Evolutionary conservation across 37 sponge, comb jelly and placozoan species (phyloP).

Genomic region (Eunapius fragilis): DNA sequence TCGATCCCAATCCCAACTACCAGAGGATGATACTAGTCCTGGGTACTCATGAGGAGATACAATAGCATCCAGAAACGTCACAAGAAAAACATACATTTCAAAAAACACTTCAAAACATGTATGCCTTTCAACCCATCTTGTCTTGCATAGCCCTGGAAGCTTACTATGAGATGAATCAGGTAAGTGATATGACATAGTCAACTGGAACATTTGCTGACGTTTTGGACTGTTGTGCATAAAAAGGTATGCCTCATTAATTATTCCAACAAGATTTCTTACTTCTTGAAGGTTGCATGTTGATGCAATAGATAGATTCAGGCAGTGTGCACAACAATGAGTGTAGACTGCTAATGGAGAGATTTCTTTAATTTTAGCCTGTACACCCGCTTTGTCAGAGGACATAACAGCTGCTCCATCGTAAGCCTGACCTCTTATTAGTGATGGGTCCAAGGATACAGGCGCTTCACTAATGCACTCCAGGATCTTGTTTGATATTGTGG

Average conservation of each 20-base stretch:
- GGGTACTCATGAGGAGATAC: no score
- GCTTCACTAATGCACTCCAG: conserved; percentile 7
- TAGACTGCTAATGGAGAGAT: not conserved
- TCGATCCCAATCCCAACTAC: no score
- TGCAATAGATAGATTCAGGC: conserved; percentile 49
- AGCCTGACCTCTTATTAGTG: conserved; percentile 1
- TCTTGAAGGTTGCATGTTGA: conserved; percentile 35
- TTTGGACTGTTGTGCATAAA: conserved; percentile 52
- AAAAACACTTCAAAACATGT: conserved; percentile 57
- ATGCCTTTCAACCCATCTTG: conserved; percentile 54
- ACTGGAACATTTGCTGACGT: conserved; percentile 46
- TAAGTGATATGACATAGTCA: not conserved
- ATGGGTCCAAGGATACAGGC: conserved; percentile 3
- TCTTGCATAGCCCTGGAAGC: conserved; percentile 59
- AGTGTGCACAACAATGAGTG: not conserved
- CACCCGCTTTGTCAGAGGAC: conserved; percentile 24
- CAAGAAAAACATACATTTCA: conserved; percentile 25
- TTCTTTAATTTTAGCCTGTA: no score
- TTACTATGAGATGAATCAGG: conserved; percentile 43
- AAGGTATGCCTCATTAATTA: conserved; percentile 40
- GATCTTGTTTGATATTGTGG: conserved; percentile 17
- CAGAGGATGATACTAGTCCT: no score
- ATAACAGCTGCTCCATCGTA: conserved; percentile 38
- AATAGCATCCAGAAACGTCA: conserved; percentile 22
- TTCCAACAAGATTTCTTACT: conserved; percentile 34